These are phyloP conservation scores for Anoplius nigerrimus DNA, from an alignment of 2,888 invertebrate genomes.

Conservation along the genomic window DNA sequence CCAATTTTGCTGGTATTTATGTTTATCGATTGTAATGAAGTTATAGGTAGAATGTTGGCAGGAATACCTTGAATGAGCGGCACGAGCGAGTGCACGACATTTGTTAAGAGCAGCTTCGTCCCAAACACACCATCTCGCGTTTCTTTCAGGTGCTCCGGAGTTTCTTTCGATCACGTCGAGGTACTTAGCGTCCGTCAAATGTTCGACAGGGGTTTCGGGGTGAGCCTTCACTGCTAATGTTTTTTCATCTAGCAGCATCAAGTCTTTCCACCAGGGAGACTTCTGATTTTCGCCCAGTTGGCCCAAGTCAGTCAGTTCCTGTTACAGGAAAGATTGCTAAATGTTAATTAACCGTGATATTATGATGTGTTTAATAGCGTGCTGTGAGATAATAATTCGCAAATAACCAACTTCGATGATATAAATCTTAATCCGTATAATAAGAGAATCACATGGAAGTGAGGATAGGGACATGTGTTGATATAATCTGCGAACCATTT, in stretches of 20 bases:
- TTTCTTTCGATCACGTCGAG: slow-evolving; percentile 85
- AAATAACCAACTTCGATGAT: too few relatives aligned
- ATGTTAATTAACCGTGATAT: not conserved
- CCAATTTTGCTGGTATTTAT: not conserved
- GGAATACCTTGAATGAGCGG: slow-evolving; percentile 80
- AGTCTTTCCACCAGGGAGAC: slow-evolving; percentile 75
- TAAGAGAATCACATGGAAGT: too few relatives aligned
- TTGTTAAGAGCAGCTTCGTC: slow-evolving; percentile 83
- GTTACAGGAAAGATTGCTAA: not conserved
- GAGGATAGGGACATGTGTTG: too few relatives aligned
- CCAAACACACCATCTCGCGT: slow-evolving; percentile 81
- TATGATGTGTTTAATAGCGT: not conserved
- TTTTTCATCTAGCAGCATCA: slow-evolving; percentile 79
- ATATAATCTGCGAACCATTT: too few relatives aligned
- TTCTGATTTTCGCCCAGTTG: slow-evolving; percentile 73
- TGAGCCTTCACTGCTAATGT: slow-evolving; percentile 82
- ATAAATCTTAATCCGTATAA: too few relatives aligned
- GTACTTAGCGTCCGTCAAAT: slow-evolving; percentile 81
- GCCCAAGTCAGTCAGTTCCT: slow-evolving; percentile 67
- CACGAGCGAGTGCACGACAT: slow-evolving; percentile 83
- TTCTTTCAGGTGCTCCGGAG: slow-evolving; percentile 82
- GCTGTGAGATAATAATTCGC: too few relatives aligned
- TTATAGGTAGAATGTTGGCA: too few relatives aligned
- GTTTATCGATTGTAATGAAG: not conserved
- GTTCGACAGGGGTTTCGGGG: slow-evolving; percentile 79